These are phyloP conservation scores for Thecophora atra DNA, from an alignment of 2,888 invertebrate species.

Conservation along the genomic window DNA sequence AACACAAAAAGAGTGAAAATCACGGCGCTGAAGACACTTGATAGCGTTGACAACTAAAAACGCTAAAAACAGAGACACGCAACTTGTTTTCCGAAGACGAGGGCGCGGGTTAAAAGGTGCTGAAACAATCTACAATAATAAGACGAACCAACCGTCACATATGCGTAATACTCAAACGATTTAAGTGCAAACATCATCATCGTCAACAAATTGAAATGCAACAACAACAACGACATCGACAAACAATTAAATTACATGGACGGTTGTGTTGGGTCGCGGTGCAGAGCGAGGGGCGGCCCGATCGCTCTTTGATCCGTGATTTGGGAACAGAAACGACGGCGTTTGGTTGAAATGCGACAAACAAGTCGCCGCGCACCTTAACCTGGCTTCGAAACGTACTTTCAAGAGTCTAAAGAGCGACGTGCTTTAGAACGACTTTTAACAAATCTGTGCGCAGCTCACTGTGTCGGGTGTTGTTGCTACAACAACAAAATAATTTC, in stretches of 20 bases:
- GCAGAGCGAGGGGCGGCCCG: not conserved
- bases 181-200: slow-evolving; percentile 3
- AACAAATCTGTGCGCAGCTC: not conserved
- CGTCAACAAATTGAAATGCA: slow-evolving; percentile 12
- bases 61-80: not conserved
- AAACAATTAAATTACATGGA: slow-evolving; percentile 13
- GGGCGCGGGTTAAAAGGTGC: not conserved
- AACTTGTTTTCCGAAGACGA: not conserved
- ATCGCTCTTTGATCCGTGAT: slow-evolving; percentile 4
- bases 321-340: slow-evolving; percentile 11
- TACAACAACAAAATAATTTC: not conserved
- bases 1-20: slow-evolving; percentile 4
- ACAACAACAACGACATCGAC: not conserved
- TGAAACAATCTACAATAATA: not conserved
- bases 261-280: not conserved
- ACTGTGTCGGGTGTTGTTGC: not conserved
- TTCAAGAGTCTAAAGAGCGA: not conserved
- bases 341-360: slow-evolving; percentile 18
- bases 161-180: slow-evolving; percentile 14
- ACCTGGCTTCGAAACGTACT: not conserved
- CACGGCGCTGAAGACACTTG: slow-evolving; percentile 19
- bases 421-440: not conserved
- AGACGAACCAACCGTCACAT: not conserved
- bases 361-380: not conserved
- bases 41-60: slow-evolving; percentile 27